Evolutionary conservation across 2,888 invertebrate species (phyloP).

Genomic region (Sesia apiformis): DNA sequence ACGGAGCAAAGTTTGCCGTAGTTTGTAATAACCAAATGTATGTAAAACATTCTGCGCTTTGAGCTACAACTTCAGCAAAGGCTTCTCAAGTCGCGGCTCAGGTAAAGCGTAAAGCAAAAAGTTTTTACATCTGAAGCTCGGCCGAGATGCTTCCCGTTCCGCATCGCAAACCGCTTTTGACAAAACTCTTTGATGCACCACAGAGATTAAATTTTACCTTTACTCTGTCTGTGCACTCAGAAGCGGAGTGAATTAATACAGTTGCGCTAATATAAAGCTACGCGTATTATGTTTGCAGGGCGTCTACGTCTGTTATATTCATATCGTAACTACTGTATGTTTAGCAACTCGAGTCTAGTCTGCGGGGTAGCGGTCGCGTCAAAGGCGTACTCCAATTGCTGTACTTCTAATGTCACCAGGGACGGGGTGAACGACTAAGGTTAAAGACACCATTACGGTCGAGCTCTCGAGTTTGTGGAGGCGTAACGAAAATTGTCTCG

Average conservation of each 20-base stretch:
- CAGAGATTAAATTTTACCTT: constrained; percentile 52
- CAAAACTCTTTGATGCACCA: constrained; percentile 63
- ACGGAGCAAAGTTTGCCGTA: constrained; percentile 28
- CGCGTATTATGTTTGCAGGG: constrained; percentile 18
- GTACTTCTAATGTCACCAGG: constrained; percentile 39
- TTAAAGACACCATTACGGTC: constrained; percentile 54
- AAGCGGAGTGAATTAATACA: constrained; percentile 49
- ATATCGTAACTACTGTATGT: constrained; percentile 4
- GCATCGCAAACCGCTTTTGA: constrained; percentile 62
- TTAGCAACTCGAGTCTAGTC: constrained; percentile 18
- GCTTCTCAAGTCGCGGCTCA: constrained; percentile 53
- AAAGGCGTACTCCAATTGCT: constrained; percentile 36
- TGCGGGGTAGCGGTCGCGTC: constrained; percentile 30
- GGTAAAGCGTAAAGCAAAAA: constrained; percentile 62
- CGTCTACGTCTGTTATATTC: constrained; percentile 8
- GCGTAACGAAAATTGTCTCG: constrained; percentile 54
- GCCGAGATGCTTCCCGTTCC: constrained; percentile 51
- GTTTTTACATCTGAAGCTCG: constrained; percentile 65
- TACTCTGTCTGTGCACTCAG: constrained; percentile 38
- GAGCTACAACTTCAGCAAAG: constrained; percentile 60
- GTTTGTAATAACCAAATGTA: constrained; percentile 52
- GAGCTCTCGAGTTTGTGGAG: constrained; percentile 39
- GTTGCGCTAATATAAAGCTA: constrained; percentile 33
- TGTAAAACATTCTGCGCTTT: constrained; percentile 61
- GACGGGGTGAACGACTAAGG: constrained; percentile 40